phyloP scores from a whole-genome alignment of 2,888 invertebrate genomes.

The Drosophila hamatofila region DNA sequence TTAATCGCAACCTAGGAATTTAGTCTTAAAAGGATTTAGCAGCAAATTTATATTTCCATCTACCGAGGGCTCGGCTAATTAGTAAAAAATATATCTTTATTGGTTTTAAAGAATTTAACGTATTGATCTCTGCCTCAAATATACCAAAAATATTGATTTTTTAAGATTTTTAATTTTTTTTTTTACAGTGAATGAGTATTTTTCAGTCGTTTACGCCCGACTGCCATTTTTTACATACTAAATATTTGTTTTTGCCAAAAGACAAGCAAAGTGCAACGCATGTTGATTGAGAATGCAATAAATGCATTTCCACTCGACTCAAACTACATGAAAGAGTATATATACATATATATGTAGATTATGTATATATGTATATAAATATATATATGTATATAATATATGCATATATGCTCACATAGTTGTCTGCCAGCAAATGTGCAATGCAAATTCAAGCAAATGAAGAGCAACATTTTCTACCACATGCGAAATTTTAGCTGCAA shows the following conservation, averaged over 20 bases:
- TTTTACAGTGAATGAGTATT: neutral
- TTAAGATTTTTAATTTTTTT: no score
- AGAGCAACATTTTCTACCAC: constrained; percentile 11
- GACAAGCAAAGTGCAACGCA: constrained; percentile 1
- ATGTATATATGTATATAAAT: neutral
- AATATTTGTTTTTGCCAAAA: neutral
- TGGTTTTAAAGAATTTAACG: no score
- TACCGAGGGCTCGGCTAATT: no score
- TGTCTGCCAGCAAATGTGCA: neutral
- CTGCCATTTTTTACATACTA: neutral
- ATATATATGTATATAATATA: neutral
- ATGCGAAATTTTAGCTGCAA: neutral
- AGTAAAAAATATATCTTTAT: no score
- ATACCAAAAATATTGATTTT: no score
- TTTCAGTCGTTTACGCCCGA: neutral
- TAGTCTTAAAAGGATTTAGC: no score
- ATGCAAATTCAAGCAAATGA: neutral
- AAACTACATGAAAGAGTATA: neutral
- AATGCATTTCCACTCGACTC: neutral
- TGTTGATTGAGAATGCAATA: neutral
- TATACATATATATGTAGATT: neutral
- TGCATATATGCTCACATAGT: neutral
- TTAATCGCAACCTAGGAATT: no score
- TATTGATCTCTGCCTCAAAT: no score
- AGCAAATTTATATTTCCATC: no score